These are phyloP conservation scores for Cydia fagiglandana DNA, from an alignment of 1,140 invertebrate genomes.

Conservation along the genomic window DNA sequence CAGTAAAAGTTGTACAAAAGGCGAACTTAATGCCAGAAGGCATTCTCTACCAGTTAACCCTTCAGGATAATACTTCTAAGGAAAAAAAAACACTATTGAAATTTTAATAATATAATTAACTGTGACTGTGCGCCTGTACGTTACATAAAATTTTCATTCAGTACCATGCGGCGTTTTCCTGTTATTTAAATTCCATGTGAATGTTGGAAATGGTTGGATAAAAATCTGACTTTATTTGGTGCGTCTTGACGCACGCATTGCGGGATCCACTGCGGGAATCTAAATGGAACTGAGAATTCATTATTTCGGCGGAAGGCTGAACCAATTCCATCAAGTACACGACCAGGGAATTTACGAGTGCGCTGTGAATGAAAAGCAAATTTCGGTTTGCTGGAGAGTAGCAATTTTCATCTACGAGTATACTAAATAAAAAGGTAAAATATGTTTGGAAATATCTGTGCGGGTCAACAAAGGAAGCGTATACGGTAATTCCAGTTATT, in stretches of 20 bases:
- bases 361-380: neutral
- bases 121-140: neutral
- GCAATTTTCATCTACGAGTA: neutral
- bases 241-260: conserved; percentile 12
- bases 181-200: neutral
- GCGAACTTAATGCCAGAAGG: no score
- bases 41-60: no score
- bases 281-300: conserved; percentile 3
- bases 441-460: neutral
- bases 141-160: neutral
- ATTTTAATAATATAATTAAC: no score
- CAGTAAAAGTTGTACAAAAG: no score
- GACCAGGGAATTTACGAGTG: neutral
- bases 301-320: neutral
- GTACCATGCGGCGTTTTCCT: neutral
- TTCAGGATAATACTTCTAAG: no score
- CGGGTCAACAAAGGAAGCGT: no score
- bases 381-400: neutral
- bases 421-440: neutral
- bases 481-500: no score
- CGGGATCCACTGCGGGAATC: conserved; percentile 8
- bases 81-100: no score
- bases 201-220: neutral
- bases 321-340: neutral
- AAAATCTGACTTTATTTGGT: conserved; percentile 4